A percentile compares a stretch with the other conserved stretches of the same genome.
phyloP scores from a whole-genome alignment of 2,888 invertebrate genomes.

The Cancer borealis region DNA sequence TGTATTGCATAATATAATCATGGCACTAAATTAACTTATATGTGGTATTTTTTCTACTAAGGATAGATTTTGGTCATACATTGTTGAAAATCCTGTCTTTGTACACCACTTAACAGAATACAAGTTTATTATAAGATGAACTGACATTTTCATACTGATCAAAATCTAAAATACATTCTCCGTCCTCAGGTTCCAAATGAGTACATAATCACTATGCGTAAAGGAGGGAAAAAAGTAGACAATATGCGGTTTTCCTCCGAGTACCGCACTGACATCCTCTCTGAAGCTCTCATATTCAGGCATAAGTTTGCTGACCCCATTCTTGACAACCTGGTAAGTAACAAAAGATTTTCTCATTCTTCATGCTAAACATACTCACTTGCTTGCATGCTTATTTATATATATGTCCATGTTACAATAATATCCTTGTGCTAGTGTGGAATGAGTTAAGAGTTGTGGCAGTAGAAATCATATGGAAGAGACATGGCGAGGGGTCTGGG shows the following conservation, averaged over 20 bases:
- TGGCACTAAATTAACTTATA: not conserved
- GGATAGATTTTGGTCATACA: not conserved
- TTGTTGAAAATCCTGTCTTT: not conserved
- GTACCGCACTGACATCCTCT: slow-evolving; percentile 93
- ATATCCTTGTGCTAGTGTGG: too few relatives aligned
- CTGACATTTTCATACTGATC: not conserved
- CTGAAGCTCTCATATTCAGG: slow-evolving; percentile 86
- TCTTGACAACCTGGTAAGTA: slow-evolving; percentile 87
- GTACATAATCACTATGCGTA: slow-evolving; percentile 88
- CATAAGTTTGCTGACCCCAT: slow-evolving; percentile 87
- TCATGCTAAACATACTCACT: not conserved
- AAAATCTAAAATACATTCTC: not conserved
- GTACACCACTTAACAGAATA: not conserved
- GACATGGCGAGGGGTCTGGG: too few relatives aligned
- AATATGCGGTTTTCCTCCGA: slow-evolving; percentile 98
- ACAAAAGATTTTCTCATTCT: slow-evolving; percentile 30
- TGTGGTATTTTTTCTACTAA: not conserved
- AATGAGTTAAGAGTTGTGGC: too few relatives aligned
- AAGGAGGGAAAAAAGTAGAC: slow-evolving; percentile 94
- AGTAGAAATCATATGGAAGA: too few relatives aligned
- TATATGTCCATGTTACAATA: not conserved
- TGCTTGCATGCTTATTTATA: too few relatives aligned
- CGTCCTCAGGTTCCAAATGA: slow-evolving; percentile 79
- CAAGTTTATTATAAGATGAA: not conserved
- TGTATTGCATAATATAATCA: not conserved